phyloP scores from a whole-genome alignment of 1,140 invertebrate species.

The Rhagoletis zephyria region DNA sequence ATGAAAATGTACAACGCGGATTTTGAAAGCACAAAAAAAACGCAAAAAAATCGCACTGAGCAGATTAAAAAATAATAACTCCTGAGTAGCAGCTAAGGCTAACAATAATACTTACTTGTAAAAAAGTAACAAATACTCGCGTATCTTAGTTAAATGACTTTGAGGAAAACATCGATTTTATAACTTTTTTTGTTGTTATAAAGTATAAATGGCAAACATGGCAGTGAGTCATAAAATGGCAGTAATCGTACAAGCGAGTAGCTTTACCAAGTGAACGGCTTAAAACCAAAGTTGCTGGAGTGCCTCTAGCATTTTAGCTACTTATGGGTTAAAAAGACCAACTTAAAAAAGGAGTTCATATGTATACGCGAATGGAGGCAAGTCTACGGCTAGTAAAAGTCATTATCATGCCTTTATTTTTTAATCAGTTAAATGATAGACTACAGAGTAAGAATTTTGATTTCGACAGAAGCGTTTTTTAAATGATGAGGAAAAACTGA shows the following conservation, averaged over 20 bases:
- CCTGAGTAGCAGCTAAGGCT: constrained; percentile 32
- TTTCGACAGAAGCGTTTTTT: too few relatives aligned
- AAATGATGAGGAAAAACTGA: too few relatives aligned
- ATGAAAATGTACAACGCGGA: constrained; percentile 31
- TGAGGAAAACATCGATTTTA: not conserved
- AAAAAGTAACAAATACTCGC: constrained; percentile 19
- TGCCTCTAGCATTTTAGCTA: constrained; percentile 11
- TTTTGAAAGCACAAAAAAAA: constrained; percentile 34
- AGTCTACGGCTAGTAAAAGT: too few relatives aligned
- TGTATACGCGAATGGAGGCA: too few relatives aligned
- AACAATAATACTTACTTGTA: constrained; percentile 14
- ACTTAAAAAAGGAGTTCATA: too few relatives aligned
- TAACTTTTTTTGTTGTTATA: not conserved
- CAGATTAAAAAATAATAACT: constrained; percentile 49
- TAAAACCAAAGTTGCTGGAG: not conserved
- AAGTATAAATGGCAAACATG: constrained; percentile 3
- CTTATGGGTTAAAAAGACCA: not conserved
- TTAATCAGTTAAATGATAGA: not conserved
- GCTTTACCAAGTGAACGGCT: not conserved
- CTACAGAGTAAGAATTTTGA: not conserved
- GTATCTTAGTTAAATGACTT: constrained; percentile 9
- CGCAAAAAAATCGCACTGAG: not conserved
- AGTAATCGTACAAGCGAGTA: not conserved
- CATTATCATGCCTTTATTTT: too few relatives aligned
- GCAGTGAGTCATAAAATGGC: constrained; percentile 24